phyloP scores from a whole-genome alignment of 2,888 invertebrate species.

The Oscheius onirici region DNA sequence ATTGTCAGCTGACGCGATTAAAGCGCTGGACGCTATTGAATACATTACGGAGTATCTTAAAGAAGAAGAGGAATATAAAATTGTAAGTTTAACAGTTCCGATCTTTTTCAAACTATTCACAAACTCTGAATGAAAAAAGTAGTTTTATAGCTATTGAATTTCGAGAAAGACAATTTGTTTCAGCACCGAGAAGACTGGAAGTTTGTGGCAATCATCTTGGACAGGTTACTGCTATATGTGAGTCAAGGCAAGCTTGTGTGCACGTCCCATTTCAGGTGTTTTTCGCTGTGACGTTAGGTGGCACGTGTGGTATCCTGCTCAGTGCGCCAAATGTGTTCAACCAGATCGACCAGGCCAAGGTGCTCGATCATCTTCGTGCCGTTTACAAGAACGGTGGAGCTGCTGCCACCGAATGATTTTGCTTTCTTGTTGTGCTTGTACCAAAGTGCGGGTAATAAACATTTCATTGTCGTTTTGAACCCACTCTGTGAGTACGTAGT shows the following conservation, averaged over 20 bases:
- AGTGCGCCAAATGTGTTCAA: conserved; percentile 74
- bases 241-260: conserved; percentile 65
- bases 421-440: conserved; percentile 3
- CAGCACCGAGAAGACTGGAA: conserved; percentile 74
- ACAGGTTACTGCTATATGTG: conserved; percentile 74
- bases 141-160: too few relatives aligned
- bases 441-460: conserved; percentile 22
- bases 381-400: conserved; percentile 14
- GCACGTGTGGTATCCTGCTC: conserved; percentile 71
- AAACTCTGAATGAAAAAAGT: too few relatives aligned
- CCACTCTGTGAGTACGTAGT: too few relatives aligned
- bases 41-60: conserved; percentile 67
- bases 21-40: conserved; percentile 60
- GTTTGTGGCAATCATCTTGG: conserved; percentile 75
- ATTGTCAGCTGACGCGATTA: conserved; percentile 24
- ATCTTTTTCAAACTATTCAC: too few relatives aligned
- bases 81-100: too few relatives aligned
- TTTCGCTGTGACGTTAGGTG: conserved; percentile 69
- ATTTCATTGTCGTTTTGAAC: conserved; percentile 2
- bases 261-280: conserved; percentile 67
- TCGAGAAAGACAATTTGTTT: not conserved
- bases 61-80: conserved; percentile 63
- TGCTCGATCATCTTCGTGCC: conserved; percentile 5
- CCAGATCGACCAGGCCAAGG: conserved; percentile 12
- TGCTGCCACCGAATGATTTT: not conserved